Conservation (phyloP, 2,113 vertebrate species). For the Podiceps cristatus region DNA sequence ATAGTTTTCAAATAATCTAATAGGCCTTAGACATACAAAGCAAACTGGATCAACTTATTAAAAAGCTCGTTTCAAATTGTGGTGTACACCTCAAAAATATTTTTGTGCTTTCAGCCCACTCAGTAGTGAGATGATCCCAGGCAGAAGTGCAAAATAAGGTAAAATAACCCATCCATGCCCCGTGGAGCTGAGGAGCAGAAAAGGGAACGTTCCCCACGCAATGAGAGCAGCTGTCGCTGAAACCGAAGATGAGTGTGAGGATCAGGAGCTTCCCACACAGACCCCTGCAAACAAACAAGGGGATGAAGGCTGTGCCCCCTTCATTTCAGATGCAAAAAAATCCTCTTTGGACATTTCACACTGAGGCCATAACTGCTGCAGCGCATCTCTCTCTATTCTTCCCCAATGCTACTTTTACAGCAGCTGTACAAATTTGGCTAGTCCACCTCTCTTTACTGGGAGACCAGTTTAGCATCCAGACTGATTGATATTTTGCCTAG, state of each 20-base stretch:
- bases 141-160: not conserved
- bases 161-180: not conserved
- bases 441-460: not conserved
- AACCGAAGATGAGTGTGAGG: not conserved
- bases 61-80: not conserved
- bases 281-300: not conserved
- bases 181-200: not conserved
- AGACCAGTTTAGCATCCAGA: not conserved
- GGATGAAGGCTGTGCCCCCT: not conserved
- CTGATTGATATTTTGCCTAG: not conserved
- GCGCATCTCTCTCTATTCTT: not conserved
- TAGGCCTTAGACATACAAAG: not conserved
- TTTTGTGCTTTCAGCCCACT: not conserved
- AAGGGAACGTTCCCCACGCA: not conserved
- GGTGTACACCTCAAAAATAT: not conserved
- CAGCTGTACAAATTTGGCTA: not conserved
- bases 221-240: not conserved
- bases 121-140: not conserved
- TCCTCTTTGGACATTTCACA: not conserved
- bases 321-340: not conserved
- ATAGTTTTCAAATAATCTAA: not conserved
- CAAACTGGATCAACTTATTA: not conserved
- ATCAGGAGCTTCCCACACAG: not conserved
- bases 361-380: not conserved
- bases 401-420: fast-evolving